These are phyloP conservation scores for Atta texana DNA, from an alignment of 1,140 invertebrate species.

Conservation along the genomic window DNA sequence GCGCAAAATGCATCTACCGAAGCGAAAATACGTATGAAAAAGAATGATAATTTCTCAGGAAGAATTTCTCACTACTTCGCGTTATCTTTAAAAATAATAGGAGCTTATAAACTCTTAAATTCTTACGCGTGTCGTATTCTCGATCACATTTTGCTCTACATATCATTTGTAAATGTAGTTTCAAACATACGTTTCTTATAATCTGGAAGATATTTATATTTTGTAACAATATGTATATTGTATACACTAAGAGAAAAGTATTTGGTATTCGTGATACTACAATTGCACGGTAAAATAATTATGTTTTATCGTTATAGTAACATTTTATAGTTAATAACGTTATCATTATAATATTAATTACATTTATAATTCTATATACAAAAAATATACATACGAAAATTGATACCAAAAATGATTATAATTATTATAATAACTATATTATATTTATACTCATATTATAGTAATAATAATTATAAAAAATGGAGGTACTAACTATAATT, in stretches of 20 bases:
- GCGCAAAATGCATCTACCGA: background rate
- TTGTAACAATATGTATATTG: background rate
- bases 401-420: too few species aligned
- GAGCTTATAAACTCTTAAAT: background rate
- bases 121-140: background rate
- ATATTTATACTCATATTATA: too few species aligned
- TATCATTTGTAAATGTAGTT: background rate
- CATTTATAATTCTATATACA: too few species aligned
- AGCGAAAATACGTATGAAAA: slow-evolving; percentile 14
- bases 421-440: too few species aligned
- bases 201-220: background rate
- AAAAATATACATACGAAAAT: too few species aligned
- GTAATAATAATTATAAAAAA: too few species aligned
- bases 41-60: background rate
- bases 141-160: background rate
- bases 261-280: too few species aligned
- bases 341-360: too few species aligned
- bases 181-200: background rate
- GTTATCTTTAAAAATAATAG: slow-evolving; percentile 19
- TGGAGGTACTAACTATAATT: too few species aligned
- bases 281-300: too few species aligned
- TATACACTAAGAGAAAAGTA: background rate
- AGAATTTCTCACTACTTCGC: background rate
- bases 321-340: too few species aligned
- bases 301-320: too few species aligned